Evolutionary conservation across 2,888 invertebrate species (phyloP), one percentile per base, ranked within the genome.

Genomic region (Xylophagus ater): DNA sequence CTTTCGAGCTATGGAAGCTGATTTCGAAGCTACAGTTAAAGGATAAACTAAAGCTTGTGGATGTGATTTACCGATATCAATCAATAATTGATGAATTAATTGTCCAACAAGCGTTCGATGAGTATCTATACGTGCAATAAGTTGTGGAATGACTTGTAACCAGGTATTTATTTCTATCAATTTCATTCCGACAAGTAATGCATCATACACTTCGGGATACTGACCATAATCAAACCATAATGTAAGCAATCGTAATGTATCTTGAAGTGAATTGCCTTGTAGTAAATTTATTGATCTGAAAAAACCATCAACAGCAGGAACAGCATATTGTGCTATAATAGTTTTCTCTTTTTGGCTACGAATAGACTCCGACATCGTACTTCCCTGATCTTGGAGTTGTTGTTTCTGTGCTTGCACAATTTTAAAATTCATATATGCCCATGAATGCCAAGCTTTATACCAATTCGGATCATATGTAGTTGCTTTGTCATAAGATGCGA

Each of bases 191-290:
- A 92, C 93, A 1, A 81, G 74, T 25, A 99, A 75, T 0, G 93
- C 92, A 47, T 94, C 92, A 57, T 92, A 86, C 0, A 98, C 96
- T 50, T 90, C 88, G 0, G 83, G 78, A 66, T 86, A 81, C 48
- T 96, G 89, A 0, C 96, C 97, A 57, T 93, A 93, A 58, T 99
- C 97, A 59, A 98, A 98, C 93, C 97, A 97, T 2, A 98, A 67
- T 0, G 97, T 97, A 25, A 98, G 65, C 41, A 98, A 67, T n/a
- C 96, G 75, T 13, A 98, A 69, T 0, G 96, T 97, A 55, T 98
- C 97, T 65, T 98, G 97, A 20, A 98, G 70, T 2, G 94, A 92
- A 59, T 87, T 93, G 6, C 87, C 87, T 49, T 85, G 81, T 0
- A 92, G 90, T 10, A 97, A 67, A 41, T 90, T 83, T 31, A 97